Percentiles rank a stretch among this genome's conserved stretches.
These are phyloP conservation scores for Vanacampus margaritifer DNA, from an alignment of 2,113 vertebrate species.

Conservation along the genomic window DNA sequence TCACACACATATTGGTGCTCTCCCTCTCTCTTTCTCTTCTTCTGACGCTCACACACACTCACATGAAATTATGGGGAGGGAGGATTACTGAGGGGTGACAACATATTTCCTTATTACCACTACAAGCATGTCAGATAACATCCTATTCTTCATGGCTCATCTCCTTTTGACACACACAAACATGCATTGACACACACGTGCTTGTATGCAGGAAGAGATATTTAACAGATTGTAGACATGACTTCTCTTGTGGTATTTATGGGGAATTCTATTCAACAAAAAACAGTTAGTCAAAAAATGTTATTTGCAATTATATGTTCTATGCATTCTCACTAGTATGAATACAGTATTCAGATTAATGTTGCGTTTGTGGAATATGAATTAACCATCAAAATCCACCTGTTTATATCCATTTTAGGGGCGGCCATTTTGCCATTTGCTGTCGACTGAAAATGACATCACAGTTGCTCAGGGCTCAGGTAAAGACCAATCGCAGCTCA, in stretches of 20 bases:
- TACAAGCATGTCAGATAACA: conserved; percentile 29
- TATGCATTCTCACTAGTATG: no score
- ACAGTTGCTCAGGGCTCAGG: no score
- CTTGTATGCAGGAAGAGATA: background rate
- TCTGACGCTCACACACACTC: conserved; percentile 4
- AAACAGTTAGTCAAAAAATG: no score
- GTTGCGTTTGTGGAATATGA: no score
- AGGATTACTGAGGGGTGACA: conserved; percentile 39
- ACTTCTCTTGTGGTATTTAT: background rate
- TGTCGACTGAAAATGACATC: no score
- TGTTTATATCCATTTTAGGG: no score
- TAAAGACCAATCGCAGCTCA: no score
- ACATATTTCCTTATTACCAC: conserved; percentile 43
- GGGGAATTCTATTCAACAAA: background rate
- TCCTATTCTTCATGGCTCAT: conserved; percentile 24
- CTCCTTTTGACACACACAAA: conserved; percentile 10
- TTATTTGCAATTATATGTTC: no score
- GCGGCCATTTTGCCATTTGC: no score
- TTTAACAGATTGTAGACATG: background rate
- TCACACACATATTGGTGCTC: conserved; percentile 32
- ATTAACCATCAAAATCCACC: no score
- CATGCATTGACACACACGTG: conserved; percentile 7
- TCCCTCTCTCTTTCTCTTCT: background rate
- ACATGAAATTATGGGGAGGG: conserved; percentile 8
- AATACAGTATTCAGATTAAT: no score